These are phyloP conservation scores for Riptortus pedestris DNA, from an alignment of 1,140 invertebrate species.

Conservation along the genomic window DNA sequence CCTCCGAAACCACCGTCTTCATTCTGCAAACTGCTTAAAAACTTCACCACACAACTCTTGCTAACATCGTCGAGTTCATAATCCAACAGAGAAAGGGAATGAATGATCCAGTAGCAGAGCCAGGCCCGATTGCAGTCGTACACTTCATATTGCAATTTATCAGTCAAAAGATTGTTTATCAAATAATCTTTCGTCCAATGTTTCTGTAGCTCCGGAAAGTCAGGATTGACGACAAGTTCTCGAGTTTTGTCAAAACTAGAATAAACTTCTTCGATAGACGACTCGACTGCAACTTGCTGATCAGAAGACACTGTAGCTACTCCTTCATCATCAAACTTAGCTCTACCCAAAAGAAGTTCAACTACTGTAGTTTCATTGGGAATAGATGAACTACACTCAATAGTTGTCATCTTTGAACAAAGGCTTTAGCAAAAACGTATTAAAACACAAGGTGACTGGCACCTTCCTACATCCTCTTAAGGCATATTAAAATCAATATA, in stretches of 20 bases:
- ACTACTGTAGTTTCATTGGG: background rate
- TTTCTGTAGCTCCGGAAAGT: conserved; percentile 52
- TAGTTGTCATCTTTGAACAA: conserved; percentile 4
- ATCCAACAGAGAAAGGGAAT: conserved; percentile 74
- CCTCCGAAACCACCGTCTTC: conserved; percentile 84
- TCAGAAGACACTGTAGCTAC: conserved; percentile 35
- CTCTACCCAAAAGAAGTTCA: background rate
- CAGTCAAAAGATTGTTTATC: conserved; percentile 41
- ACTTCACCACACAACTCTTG: conserved; percentile 54
- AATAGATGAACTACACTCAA: background rate
- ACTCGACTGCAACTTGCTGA: conserved; percentile 49
- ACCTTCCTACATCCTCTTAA: background rate
- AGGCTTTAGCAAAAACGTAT: background rate
- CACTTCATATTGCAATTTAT: conserved; percentile 41
- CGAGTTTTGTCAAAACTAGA: conserved; percentile 46
- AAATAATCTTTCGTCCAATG: conserved; percentile 57
- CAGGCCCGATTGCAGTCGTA: conserved; percentile 90
- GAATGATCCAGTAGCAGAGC: conserved; percentile 91
- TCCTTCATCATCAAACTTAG: conserved; percentile 35
- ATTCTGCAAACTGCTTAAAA: conserved; percentile 65
- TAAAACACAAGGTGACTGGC: background rate
- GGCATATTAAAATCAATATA: background rate
- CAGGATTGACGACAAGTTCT: conserved; percentile 37
- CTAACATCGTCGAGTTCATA: conserved; percentile 54
- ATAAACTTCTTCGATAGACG: conserved; percentile 50